Percentiles rank a stretch among this genome's conserved stretches.
Evolutionary conservation across 2,888 invertebrate genomes (phyloP).

Genomic region (Strigamia crassipes): DNA sequence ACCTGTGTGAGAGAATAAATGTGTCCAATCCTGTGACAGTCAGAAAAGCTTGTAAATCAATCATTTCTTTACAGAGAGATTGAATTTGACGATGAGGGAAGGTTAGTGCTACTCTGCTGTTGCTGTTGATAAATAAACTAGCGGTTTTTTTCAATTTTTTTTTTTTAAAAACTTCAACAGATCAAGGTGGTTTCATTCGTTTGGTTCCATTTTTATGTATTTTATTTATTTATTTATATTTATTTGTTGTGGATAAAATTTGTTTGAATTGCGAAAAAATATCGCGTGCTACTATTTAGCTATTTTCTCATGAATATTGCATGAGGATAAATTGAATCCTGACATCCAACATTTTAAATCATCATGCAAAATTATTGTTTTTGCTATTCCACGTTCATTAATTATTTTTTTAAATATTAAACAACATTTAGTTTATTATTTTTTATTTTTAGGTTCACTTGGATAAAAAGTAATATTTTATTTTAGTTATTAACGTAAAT

Average conservation of each 20-base stretch:
- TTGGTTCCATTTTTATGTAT: not conserved
- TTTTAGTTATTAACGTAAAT: not conserved
- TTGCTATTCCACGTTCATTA: not conserved
- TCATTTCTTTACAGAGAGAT: constrained; percentile 35
- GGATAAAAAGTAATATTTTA: not conserved
- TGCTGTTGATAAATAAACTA: not conserved
- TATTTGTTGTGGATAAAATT: not conserved
- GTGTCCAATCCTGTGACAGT: constrained; percentile 37
- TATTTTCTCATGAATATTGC: not conserved
- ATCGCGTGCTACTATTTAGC: constrained; percentile 17
- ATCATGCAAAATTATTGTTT: constrained; percentile 17
- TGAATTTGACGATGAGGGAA: constrained; percentile 5
- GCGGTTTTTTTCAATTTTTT: not conserved
- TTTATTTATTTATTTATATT: not conserved
- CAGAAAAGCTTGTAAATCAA: constrained; percentile 42
- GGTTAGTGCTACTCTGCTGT: not conserved
- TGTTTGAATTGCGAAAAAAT: constrained; percentile 9
- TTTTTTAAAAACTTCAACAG: not conserved
- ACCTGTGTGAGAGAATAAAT: constrained; percentile 14
- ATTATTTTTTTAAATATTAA: not conserved
- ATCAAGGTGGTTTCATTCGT: not conserved
- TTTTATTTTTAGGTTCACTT: not conserved
- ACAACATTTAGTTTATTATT: not conserved
- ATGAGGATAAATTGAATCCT: constrained; percentile 38
- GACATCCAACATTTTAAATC: constrained; percentile 16